A percentile compares a stretch with the other conserved stretches of the same genome.
Evolutionary conservation across 1,140 invertebrate species (phyloP).

Genomic region (Lepeophtheirus salmonis): DNA sequence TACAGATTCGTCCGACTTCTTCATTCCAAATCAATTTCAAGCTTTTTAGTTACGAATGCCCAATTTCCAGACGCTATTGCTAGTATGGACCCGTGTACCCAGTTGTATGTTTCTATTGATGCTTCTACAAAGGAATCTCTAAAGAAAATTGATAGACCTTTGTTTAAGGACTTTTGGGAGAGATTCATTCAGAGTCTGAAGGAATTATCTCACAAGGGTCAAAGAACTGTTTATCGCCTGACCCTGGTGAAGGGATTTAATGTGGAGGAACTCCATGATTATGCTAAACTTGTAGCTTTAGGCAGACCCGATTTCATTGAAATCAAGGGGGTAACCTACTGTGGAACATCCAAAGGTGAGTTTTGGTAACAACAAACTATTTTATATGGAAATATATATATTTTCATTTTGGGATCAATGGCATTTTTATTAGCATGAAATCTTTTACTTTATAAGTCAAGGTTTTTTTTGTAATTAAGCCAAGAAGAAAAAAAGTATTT

Average conservation of each 20-base stretch:
- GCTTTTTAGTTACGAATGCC: conserved; percentile 43
- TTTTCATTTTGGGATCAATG: too few species aligned
- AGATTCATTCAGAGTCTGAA: conserved; percentile 38
- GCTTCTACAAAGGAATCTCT: conserved; percentile 41
- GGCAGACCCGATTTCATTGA: conserved; percentile 46
- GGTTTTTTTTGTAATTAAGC: too few species aligned
- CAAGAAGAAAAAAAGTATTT: too few species aligned
- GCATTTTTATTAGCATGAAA: too few species aligned
- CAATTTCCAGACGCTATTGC: conserved; percentile 42
- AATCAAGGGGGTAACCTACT: conserved; percentile 45
- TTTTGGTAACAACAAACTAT: too few species aligned
- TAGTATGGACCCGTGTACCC: conserved; percentile 38
- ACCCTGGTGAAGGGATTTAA: conserved; percentile 44
- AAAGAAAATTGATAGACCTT: conserved; percentile 42
- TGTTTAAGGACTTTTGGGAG: conserved; percentile 44
- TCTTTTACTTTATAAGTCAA: too few species aligned
- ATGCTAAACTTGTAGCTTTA: conserved; percentile 37
- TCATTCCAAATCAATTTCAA: conserved; percentile 36
- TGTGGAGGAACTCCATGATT: conserved; percentile 39
- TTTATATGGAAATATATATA: too few species aligned
- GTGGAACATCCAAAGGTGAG: conserved; percentile 36
- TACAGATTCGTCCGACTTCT: conserved; percentile 32
- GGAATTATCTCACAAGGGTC: conserved; percentile 35
- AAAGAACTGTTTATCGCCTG: conserved; percentile 43
- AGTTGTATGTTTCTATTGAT: conserved; percentile 44